Conservation (phyloP, 2,797 vertebrate species). For the Argyrosomus regius region DNA sequence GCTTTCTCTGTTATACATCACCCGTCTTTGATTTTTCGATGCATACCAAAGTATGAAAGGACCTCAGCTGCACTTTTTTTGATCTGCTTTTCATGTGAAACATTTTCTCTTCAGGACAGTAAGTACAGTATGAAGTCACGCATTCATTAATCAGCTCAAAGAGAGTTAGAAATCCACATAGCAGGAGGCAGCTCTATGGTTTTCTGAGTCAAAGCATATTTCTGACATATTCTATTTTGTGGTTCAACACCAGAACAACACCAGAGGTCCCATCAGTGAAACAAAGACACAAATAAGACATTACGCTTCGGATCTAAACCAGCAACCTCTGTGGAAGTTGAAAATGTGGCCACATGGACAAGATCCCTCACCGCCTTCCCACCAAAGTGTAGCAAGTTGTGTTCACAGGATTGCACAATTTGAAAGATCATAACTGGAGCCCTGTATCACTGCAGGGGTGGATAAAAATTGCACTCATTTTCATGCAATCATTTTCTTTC, state of each 20-base stretch:
- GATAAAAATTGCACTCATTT: neutral
- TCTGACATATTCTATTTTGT: neutral
- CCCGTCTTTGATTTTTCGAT: conserved; percentile 18
- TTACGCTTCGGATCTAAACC: neutral
- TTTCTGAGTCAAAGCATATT: neutral
- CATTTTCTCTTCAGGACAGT: neutral
- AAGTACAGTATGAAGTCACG: conserved; percentile 25
- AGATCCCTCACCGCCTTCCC: neutral
- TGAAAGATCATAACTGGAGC: conserved; percentile 10
- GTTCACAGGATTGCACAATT: neutral
- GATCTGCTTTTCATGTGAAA: conserved; percentile 3
- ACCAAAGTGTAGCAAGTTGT: neutral
- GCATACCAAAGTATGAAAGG: neutral
- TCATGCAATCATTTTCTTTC: neutral
- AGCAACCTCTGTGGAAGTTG: neutral
- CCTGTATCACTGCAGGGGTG: neutral
- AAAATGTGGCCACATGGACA: neutral
- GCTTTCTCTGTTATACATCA: neutral
- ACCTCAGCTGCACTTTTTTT: neutral
- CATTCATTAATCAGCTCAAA: conserved; percentile 6
- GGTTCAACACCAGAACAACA: neutral
- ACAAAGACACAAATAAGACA: neutral
- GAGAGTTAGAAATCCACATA: neutral
- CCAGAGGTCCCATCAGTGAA: neutral
- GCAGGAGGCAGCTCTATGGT: neutral